Evolutionary conservation across 2,797 vertebrate species (phyloP).

Genomic region (Hoplostethus atlanticus): DNA sequence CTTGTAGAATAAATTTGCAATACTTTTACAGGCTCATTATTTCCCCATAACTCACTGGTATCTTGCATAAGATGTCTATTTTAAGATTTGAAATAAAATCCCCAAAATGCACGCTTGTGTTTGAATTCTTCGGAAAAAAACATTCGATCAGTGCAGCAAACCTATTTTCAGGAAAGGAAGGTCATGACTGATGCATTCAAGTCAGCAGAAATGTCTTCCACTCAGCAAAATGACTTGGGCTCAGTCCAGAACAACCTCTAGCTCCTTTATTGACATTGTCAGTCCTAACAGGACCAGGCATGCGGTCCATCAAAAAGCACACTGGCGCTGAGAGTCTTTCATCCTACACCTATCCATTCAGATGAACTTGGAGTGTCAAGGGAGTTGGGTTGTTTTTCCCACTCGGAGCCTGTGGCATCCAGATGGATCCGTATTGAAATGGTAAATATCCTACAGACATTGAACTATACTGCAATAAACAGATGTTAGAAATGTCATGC

Average conservation of each 20-base stretch:
- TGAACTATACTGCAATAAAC: too few relatives aligned
- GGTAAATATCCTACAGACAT: too few relatives aligned
- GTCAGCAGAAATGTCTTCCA: constrained; percentile 72
- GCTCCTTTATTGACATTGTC: constrained; percentile 46
- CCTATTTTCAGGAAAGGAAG: constrained; percentile 49
- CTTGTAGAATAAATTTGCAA: not conserved
- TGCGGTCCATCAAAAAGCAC: constrained; percentile 18
- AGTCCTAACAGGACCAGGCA: constrained; percentile 2
- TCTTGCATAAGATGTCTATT: not conserved
- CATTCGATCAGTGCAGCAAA: constrained; percentile 34
- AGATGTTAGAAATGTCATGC: too few relatives aligned
- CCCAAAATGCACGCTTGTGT: constrained; percentile 13
- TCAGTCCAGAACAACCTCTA: constrained; percentile 45
- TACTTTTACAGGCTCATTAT: not conserved
- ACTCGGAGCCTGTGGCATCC: not conserved
- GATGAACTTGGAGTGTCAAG: not conserved
- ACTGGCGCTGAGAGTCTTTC: not conserved
- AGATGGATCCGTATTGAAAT: not conserved
- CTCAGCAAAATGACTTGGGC: constrained; percentile 68
- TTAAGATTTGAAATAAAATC: not conserved
- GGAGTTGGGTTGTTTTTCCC: not conserved
- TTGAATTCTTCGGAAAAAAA: constrained; percentile 37
- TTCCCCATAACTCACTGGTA: too few relatives aligned
- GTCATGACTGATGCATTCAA: constrained; percentile 48
- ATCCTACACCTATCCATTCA: not conserved